Conservation (phyloP, 2,797 vertebrate species). For the Sebastes nivosus region DNA sequence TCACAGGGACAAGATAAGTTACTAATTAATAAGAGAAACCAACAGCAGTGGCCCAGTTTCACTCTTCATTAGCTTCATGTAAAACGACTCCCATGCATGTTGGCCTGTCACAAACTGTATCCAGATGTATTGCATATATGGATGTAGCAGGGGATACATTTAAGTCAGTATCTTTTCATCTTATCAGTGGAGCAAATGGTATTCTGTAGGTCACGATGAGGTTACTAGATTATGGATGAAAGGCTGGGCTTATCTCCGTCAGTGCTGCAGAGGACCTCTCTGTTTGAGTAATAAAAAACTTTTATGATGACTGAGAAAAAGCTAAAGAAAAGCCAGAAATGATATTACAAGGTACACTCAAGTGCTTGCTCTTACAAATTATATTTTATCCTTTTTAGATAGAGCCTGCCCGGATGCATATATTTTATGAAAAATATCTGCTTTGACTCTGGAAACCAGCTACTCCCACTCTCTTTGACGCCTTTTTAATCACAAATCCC, state of each 20-base stretch:
- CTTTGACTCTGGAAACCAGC: conserved; percentile 37
- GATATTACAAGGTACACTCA: background rate
- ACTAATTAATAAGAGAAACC: conserved; percentile 86
- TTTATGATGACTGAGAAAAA: conserved; percentile 1
- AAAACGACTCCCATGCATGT: background rate
- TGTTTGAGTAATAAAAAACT: conserved; percentile 25
- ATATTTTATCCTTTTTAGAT: background rate
- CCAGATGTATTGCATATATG: background rate
- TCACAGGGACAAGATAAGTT: conserved; percentile 78
- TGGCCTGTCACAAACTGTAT: conserved; percentile 22
- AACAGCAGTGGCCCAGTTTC: conserved; percentile 27
- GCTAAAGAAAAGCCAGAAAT: background rate
- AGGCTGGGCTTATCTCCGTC: conserved; percentile 25
- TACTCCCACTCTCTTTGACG: conserved; percentile 35
- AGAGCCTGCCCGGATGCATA: background rate
- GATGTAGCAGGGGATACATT: background rate
- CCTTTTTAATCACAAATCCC: conserved; percentile 50
- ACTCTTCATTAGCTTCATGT: conserved; percentile 15
- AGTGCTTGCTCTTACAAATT: background rate
- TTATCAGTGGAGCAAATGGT: conserved; percentile 46
- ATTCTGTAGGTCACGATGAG: conserved; percentile 44
- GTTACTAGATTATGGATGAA: conserved; percentile 38
- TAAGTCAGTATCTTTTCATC: conserved; percentile 30
- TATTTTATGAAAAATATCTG: conserved; percentile 13
- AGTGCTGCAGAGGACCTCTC: background rate